Evolutionary conservation across 2,888 invertebrate genomes (phyloP), one percentile per base, ranked within the genome.

Genomic region (Drosophila pseudotalamancana): DNA sequence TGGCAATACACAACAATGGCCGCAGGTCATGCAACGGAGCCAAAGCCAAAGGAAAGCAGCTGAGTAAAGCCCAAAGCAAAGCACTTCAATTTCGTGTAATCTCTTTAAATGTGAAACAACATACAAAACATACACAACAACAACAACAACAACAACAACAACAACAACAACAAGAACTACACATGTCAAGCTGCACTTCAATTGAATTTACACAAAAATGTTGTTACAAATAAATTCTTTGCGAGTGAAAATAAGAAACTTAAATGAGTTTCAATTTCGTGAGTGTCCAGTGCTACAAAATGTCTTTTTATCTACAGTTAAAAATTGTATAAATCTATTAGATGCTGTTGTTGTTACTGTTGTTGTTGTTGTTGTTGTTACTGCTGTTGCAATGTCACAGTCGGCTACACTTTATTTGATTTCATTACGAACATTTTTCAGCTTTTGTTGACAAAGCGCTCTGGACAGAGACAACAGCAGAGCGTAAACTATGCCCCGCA

Each of bases 21-120:
- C 82, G 45, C 57, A 55, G 85, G 85, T 70, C 78, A 77, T 77
- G 81, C 82, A 62, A 59, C 45, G 29, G 37, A 59, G 59, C 45
- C 60, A 37, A 35, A 59, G 46, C 45, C 37, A 46, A 42, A 31
- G n/a, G 9, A 16, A 48, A 54, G 42, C 50, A 55, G 57, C 35
- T 42, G 57, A 42, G 48, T 49, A 57, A 55, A 80, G 45, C 56
- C 35, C 37, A 42, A 39, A 43, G 53, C n/a, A 59, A 65, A 64
- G 55, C 87, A 82, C 81, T 82, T 82, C 87, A 87, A 83, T 82
- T 74, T 83, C 72, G 57, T 87, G 87, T 87, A 82, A 82, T 82
- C 81, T 77, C 69, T 87, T 82, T 82, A 82, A 82, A 80, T 74
- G 87, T 82, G 87, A 80, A 82, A 83, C 76, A 67, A 69, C 72